phyloP scores from a whole-genome alignment of 2,113 vertebrate genomes.

The Upupa epops region DNA sequence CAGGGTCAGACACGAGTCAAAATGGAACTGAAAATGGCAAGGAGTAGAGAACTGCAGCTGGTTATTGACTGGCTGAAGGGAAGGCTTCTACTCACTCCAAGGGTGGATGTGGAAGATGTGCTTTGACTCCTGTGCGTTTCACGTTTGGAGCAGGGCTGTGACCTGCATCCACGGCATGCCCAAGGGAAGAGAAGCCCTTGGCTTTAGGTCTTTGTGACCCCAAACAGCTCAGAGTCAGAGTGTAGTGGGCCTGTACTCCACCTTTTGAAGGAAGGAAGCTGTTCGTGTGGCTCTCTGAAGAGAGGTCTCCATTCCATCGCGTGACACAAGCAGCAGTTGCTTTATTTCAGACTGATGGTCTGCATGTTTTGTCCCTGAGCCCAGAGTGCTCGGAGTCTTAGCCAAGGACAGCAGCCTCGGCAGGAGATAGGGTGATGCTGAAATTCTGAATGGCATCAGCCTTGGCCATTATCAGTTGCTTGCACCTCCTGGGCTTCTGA shows the following conservation, averaged over 20 bases:
- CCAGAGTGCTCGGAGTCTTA: background rate
- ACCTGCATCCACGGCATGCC: background rate
- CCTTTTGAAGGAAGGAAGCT: background rate
- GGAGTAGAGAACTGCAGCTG: background rate
- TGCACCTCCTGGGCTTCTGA: background rate
- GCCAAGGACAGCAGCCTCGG: background rate
- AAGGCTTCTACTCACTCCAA: background rate
- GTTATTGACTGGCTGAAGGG: background rate
- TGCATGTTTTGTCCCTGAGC: background rate
- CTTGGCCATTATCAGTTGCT: background rate
- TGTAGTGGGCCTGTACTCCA: background rate
- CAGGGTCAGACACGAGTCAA: background rate
- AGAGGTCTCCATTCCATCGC: background rate
- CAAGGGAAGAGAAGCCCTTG: background rate
- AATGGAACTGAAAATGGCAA: background rate
- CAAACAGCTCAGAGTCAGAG: background rate
- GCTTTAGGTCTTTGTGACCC: background rate
- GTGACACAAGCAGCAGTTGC: background rate
- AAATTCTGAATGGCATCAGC: background rate
- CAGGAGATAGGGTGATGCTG: background rate
- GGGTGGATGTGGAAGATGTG: background rate
- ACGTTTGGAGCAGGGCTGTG: background rate
- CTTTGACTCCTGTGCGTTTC: background rate
- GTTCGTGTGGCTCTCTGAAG: background rate
- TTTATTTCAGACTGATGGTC: background rate